A percentile compares a stretch with the other conserved stretches of the same genome.
Conservation (phyloP, 2,888 invertebrate species). For the Drosophila anomalipes region DNA sequence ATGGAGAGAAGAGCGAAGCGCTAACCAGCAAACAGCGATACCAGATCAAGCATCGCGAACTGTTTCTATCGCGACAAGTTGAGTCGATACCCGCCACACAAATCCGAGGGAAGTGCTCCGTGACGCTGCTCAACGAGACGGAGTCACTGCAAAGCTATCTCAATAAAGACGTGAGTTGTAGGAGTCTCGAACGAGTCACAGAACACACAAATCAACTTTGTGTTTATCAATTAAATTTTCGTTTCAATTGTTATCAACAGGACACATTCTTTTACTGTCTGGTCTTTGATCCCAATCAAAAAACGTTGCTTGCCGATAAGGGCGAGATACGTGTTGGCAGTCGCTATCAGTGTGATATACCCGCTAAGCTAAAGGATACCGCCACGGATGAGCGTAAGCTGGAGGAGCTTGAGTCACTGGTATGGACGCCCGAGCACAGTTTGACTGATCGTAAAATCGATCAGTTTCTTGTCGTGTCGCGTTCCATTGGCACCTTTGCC, state of each 20-base stretch:
- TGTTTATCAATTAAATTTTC: not conserved
- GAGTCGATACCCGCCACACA: constrained; percentile 99
- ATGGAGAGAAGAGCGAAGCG: constrained; percentile 86
- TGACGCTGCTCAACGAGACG: constrained; percentile 99
- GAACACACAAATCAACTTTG: not conserved
- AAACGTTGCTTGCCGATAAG: constrained; percentile 99
- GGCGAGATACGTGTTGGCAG: constrained; percentile 97
- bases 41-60: constrained; percentile 98
- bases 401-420: constrained; percentile 94
- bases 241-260: constrained; percentile 85
- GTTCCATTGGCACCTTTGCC: constrained; percentile 99
- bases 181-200: constrained; percentile 58
- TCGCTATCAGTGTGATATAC: constrained; percentile 98
- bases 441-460: constrained; percentile 98
- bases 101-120: constrained; percentile 99
- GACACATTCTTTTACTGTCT: constrained; percentile 99
- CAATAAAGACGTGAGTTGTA: constrained; percentile 94
- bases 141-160: constrained; percentile 98
- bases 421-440: constrained; percentile 97
- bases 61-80: constrained; percentile 98
- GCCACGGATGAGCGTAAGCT: constrained; percentile 87
- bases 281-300: constrained; percentile 99
- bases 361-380: constrained; percentile 92
- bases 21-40: constrained; percentile 95
- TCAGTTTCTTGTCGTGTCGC: constrained; percentile 97